These are phyloP conservation scores for Apodemus speciosus DNA, from an alignment of 2,113 vertebrate species.

Conservation along the genomic window DNA sequence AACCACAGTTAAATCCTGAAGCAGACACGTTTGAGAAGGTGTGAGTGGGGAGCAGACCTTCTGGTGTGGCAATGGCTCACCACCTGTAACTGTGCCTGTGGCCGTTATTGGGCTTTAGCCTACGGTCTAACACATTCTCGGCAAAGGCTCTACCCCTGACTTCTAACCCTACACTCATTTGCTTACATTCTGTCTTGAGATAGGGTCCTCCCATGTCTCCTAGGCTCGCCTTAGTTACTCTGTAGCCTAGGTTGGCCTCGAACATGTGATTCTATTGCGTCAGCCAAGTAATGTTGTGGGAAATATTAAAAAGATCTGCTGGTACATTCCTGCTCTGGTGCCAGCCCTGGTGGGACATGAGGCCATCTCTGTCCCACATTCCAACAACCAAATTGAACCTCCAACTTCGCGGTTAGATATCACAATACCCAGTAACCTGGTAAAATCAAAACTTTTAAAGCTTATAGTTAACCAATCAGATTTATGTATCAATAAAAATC, in stretches of 20 bases:
- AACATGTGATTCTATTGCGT: background rate
- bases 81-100: background rate
- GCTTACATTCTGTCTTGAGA: background rate
- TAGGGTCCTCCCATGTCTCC: background rate
- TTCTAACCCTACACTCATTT: background rate
- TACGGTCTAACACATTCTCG: background rate
- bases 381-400: too few species aligned
- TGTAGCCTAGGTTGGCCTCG: background rate
- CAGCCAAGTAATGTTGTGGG: background rate
- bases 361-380: too few species aligned
- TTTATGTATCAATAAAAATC: too few species aligned
- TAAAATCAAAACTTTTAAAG: too few species aligned
- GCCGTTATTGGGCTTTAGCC: background rate
- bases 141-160: background rate
- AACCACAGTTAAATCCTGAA: background rate
- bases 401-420: too few species aligned
- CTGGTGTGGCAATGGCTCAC: background rate
- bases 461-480: too few species aligned
- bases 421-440: too few species aligned
- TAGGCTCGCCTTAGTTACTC: background rate
- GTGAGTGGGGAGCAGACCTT: too few species aligned
- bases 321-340: too few species aligned
- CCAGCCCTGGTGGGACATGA: too few species aligned
- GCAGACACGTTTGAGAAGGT: rapidly evolving
- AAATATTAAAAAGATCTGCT: too few species aligned